Evolutionary conservation across 2,888 invertebrate genomes (phyloP).

Genomic region (Caenorhabditis sp.): DNA sequence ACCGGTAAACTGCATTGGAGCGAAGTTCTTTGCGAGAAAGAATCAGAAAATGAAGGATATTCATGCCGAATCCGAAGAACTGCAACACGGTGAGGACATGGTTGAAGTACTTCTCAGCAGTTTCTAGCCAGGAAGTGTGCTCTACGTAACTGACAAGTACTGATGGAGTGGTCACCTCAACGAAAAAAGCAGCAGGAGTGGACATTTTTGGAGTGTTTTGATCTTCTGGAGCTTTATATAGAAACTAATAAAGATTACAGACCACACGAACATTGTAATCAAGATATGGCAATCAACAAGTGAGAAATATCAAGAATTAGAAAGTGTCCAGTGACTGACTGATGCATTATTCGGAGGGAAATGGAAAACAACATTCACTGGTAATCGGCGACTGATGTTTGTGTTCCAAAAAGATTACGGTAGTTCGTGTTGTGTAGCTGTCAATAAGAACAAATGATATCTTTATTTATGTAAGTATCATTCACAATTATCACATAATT

Average conservation of each 20-base stretch:
- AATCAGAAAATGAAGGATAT: conserved; percentile 4
- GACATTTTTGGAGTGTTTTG: neutral
- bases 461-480: too few species aligned
- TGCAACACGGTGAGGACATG: neutral
- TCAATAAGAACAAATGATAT: too few species aligned
- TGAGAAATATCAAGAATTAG: neutral
- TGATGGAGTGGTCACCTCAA: neutral
- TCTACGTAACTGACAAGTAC: neutral
- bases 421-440: too few species aligned
- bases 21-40: conserved; percentile 3
- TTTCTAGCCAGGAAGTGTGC: neutral
- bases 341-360: neutral
- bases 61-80: neutral
- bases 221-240: neutral
- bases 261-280: neutral
- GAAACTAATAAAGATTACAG: conserved; percentile 2
- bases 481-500: too few species aligned
- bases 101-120: neutral
- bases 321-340: neutral
- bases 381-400: too few species aligned
- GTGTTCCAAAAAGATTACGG: too few species aligned
- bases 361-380: neutral
- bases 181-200: neutral
- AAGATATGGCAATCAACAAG: neutral
- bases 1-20: neutral